Evolutionary conservation across 2,113 vertebrate genomes (phyloP), one percentile per base, ranked within the genome.

Genomic region (Meriones unguiculatus): DNA sequence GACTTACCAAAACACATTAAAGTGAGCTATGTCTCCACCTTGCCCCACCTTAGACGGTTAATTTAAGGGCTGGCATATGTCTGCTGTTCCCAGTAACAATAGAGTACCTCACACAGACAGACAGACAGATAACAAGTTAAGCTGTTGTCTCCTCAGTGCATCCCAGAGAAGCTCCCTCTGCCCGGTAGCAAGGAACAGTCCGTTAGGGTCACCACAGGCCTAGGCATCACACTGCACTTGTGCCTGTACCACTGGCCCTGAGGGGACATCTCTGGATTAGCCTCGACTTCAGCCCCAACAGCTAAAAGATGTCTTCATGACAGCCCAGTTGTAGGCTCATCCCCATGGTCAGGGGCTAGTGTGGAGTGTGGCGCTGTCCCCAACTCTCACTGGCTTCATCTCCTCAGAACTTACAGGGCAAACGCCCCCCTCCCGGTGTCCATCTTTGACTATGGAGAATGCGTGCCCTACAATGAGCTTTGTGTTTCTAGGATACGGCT

Each of bases 111-210:
- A n/a, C 73, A 72, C n/a, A 73, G 57, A 4, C 76, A 78, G 30
- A 67, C 32, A 62, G 38, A 54, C n/a, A 13, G 35, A 2, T 3
- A 32, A 11, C 6, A 35, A 54, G 14, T 46, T 46, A 46, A 46
- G 46, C 5, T 46, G 35, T 9, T 25, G 41, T 59, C 57, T 64
- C 57, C 22, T 75, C 78, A 13, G 73, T 91, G 28, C 7, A 13
- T 14, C n/a, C 57, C 46, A 11, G 50, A 41, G n/a, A 38, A 11
- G 24, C 20, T 62, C 57, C 54, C 59, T 65, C 12, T 25, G 46
- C 22, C 28, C 14, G 28, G 5, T 12, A 5, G 18, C 13, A 0
- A 0, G 14, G 35, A 77, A 59, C 13, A 77, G 9, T 35, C 10
- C 65, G 62, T 41, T 18, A 28, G 1, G 22, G 65, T 69, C 57